A percentile compares a stretch with the other conserved stretches of the same genome.
Evolutionary conservation across 2,797 vertebrate genomes (phyloP).

Genomic region (Luscinia megarhynchos): DNA sequence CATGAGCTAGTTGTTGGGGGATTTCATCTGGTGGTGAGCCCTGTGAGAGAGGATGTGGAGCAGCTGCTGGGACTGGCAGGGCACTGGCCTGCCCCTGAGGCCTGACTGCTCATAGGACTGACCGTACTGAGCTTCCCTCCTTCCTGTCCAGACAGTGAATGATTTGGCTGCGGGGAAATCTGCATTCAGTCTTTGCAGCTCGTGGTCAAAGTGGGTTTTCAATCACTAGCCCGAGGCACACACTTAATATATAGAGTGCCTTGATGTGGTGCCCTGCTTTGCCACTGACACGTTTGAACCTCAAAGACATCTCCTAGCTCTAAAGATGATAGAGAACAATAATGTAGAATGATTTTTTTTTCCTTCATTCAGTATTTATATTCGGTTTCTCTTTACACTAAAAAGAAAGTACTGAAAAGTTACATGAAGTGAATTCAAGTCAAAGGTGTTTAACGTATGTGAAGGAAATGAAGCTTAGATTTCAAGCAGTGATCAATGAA

Average conservation of each 20-base stretch:
- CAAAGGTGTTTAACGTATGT: constrained; percentile 75
- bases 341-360: constrained; percentile 61
- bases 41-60: neutral
- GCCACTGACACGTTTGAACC: constrained; percentile 62
- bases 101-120: neutral
- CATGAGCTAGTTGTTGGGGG: accelerated
- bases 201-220: constrained; percentile 63
- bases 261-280: constrained; percentile 73
- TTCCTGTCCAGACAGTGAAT: neutral
- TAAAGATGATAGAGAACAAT: constrained; percentile 73
- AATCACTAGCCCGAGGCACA: constrained; percentile 49
- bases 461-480: constrained; percentile 76
- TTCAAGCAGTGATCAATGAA: constrained; percentile 78
- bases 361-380: constrained; percentile 75
- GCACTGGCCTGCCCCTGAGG: neutral
- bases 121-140: neutral
- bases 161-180: constrained; percentile 1
- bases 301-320: constrained; percentile 64
- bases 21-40: accelerated
- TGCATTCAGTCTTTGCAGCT: constrained; percentile 37
- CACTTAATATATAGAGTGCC: constrained; percentile 54
- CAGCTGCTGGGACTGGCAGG: neutral
- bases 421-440: constrained; percentile 74
- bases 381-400: constrained; percentile 65
- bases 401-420: constrained; percentile 75